A percentile compares a stretch with the other conserved stretches of the same genome.
Conservation (phyloP, 92 coral and sea anemone genomes). For the Nematostella vectensis region DNA sequence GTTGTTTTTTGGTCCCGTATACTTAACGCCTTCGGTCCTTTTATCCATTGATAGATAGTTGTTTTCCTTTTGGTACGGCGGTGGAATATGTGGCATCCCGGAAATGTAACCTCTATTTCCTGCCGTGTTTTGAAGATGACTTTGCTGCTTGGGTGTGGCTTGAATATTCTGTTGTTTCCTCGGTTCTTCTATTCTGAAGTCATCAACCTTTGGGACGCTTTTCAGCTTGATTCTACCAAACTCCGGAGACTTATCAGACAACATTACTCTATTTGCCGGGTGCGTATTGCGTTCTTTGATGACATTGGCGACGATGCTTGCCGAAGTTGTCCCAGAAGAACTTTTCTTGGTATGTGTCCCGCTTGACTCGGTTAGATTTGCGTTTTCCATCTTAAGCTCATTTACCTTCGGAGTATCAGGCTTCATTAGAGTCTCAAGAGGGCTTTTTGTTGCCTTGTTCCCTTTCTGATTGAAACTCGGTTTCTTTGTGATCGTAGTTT, state of each 20-base stretch:
- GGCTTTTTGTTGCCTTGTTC: too few relatives aligned
- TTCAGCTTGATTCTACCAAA: constrained; percentile 4
- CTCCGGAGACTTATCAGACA: background rate
- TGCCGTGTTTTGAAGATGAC: background rate
- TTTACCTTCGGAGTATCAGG: too few relatives aligned
- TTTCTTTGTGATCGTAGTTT: background rate
- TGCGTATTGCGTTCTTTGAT: background rate
- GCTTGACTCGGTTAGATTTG: too few relatives aligned
- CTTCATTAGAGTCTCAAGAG: too few relatives aligned
- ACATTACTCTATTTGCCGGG: background rate
- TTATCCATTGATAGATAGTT: background rate
- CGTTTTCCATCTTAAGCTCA: too few relatives aligned
- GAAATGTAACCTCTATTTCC: background rate
- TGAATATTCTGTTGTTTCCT: background rate
- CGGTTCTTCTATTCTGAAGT: constrained; percentile 1
- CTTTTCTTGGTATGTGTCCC: too few relatives aligned
- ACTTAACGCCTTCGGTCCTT: background rate
- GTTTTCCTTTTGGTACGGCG: background rate
- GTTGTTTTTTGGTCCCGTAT: too few relatives aligned
- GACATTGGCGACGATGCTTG: background rate
- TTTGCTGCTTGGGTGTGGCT: background rate
- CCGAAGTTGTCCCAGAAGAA: too few relatives aligned
- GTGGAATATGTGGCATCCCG: background rate
- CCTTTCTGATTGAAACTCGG: too few relatives aligned
- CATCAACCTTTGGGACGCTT: constrained; percentile 1